phyloP scores from a whole-genome alignment of 2,797 vertebrate genomes.

The Cichlasoma orientale region DNA sequence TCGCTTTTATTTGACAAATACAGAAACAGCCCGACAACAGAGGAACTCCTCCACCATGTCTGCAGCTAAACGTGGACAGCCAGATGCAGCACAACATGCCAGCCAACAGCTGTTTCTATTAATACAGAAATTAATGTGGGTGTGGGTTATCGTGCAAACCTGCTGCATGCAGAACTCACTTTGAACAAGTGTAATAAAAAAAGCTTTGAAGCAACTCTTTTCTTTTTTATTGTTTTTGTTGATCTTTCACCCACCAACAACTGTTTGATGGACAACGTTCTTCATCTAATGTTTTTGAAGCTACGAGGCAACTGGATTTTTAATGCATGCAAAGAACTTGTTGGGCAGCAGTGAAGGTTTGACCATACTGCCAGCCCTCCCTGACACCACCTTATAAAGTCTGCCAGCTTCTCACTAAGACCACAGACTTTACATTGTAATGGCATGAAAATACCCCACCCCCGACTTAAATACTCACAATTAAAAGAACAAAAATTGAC shows the following conservation, averaged over 20 bases:
- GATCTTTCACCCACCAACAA: background rate
- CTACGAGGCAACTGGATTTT: background rate
- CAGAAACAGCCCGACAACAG: constrained; percentile 20
- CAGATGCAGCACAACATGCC: constrained; percentile 60
- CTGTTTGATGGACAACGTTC: background rate
- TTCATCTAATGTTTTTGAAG: no score
- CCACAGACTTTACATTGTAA: no score
- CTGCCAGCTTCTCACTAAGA: no score
- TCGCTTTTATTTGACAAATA: constrained; percentile 25
- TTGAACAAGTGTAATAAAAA: constrained; percentile 13
- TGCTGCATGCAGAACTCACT: constrained; percentile 13
- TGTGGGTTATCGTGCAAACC: constrained; percentile 20
- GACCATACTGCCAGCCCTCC: background rate
- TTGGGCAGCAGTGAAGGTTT: background rate
- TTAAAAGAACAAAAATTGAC: no score
- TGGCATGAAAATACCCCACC: no score
- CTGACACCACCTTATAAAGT: no score
- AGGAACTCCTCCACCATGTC: constrained; percentile 13
- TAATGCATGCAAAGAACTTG: background rate
- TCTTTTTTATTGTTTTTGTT: no score
- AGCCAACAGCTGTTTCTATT: constrained; percentile 66
- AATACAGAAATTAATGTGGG: constrained; percentile 45
- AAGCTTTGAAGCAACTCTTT: background rate
- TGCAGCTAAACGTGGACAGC: constrained; percentile 42
- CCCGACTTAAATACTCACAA: no score